Evolutionary conservation across 2,113 vertebrate species (phyloP).

Genomic region (Amphiprion ocellaris): DNA sequence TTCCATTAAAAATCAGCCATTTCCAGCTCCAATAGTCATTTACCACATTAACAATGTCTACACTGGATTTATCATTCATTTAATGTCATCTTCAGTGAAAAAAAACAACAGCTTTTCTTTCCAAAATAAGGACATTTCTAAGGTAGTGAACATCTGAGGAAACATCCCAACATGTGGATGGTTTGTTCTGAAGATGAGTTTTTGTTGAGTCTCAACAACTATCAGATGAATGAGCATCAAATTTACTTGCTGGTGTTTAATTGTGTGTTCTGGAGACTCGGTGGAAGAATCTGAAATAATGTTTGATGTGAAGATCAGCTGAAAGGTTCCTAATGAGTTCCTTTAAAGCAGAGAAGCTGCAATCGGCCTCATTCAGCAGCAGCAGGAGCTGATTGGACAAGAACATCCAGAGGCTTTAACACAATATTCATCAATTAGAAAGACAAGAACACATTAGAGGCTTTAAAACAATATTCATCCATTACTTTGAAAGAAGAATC

Average conservation of each 20-base stretch:
- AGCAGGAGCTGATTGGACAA: constrained; percentile 55
- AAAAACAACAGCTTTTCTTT: too few relatives aligned
- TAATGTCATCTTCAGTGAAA: too few relatives aligned
- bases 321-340: constrained; percentile 53
- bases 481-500: constrained; percentile 31
- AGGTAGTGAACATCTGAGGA: too few relatives aligned
- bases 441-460: constrained; percentile 15
- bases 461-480: constrained; percentile 42
- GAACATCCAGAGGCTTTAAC: constrained; percentile 17
- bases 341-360: constrained; percentile 38
- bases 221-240: too few relatives aligned
- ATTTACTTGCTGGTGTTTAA: neutral
- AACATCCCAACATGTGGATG: too few relatives aligned
- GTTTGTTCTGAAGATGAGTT: too few relatives aligned
- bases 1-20: too few relatives aligned
- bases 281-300: constrained; percentile 44
- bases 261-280: neutral
- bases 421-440: constrained; percentile 38
- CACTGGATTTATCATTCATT: too few relatives aligned
- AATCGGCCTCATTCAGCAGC: constrained; percentile 55
- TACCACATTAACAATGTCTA: too few relatives aligned
- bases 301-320: constrained; percentile 25
- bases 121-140: too few relatives aligned
- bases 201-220: too few relatives aligned
- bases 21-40: too few relatives aligned